Conservation (phyloP, 2,888 invertebrate species). For the Uropetala carovei region DNA sequence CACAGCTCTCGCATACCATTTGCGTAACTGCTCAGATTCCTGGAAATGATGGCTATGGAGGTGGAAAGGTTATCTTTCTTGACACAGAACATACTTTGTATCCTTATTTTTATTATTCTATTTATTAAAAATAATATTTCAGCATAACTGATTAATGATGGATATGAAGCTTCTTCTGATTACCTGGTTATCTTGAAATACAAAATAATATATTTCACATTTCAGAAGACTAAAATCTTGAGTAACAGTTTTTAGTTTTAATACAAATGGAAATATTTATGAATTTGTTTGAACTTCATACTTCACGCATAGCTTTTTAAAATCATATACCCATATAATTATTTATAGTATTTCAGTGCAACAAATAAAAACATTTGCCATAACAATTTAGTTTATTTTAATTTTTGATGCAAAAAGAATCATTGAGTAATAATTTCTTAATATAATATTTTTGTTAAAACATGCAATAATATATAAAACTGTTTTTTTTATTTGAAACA, state of each 20-base stretch:
- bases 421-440: no score
- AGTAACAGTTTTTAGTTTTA: no score
- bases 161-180: neutral
- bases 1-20: constrained; percentile 87
- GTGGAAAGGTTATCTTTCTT: constrained; percentile 89
- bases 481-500: constrained; percentile 37
- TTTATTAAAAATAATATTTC: neutral
- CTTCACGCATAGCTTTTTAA: no score
- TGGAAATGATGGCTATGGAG: constrained; percentile 81
- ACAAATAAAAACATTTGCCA: no score
- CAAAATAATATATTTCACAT: neutral
- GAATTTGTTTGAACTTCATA: no score
- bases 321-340: no score
- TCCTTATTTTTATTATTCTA: constrained; percentile 75
- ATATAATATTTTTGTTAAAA: no score
- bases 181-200: neutral
- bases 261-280: no score
- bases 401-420: no score
- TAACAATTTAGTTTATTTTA: no score
- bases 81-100: constrained; percentile 92
- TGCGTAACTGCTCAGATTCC: constrained; percentile 89
- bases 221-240: no score
- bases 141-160: neutral
- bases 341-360: no score
- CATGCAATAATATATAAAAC: neutral